These are phyloP conservation scores for Seira ritae DNA, from an alignment of 2,888 invertebrate genomes.

Conservation along the genomic window DNA sequence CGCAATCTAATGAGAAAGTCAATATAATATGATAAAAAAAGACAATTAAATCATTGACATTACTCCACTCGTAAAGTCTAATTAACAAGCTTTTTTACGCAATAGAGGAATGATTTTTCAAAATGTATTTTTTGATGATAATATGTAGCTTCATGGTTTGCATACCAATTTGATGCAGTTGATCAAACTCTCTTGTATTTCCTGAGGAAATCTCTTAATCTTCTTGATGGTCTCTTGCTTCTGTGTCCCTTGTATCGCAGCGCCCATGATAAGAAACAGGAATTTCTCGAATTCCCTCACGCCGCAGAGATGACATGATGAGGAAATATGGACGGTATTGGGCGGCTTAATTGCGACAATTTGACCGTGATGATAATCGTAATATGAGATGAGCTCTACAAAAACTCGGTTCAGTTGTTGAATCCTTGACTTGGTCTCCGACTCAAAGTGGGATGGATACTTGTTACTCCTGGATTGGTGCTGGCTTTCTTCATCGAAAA, in stretches of 20 bases:
- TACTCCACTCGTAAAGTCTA: not conserved
- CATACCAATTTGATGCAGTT: slow-evolving; percentile 71
- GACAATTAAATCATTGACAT: slow-evolving; percentile 30
- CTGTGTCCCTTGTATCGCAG: slow-evolving; percentile 71
- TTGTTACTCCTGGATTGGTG: slow-evolving; percentile 63
- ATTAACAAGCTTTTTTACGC: not conserved
- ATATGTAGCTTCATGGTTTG: not conserved
- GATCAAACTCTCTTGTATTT: slow-evolving; percentile 71
- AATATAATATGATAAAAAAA: slow-evolving; percentile 27
- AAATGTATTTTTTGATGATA: not conserved
- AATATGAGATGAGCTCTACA: slow-evolving; percentile 71
- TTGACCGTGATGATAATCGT: slow-evolving; percentile 72
- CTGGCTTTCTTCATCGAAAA: slow-evolving; percentile 72
- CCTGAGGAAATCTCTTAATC: slow-evolving; percentile 70
- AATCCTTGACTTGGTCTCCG: slow-evolving; percentile 71
- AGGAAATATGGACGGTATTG: slow-evolving; percentile 72
- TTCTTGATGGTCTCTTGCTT: slow-evolving; percentile 72
- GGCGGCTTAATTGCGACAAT: slow-evolving; percentile 70
- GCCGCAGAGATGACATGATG: slow-evolving; percentile 70
- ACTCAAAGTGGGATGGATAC: slow-evolving; percentile 72
- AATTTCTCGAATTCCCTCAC: slow-evolving; percentile 72
- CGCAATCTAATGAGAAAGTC: slow-evolving; percentile 54
- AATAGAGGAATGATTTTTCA: not conserved
- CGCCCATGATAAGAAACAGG: slow-evolving; percentile 71
- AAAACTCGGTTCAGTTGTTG: slow-evolving; percentile 70